These are phyloP conservation scores for Ectropis grisescens DNA, from an alignment of 1,140 invertebrate species.

Conservation along the genomic window DNA sequence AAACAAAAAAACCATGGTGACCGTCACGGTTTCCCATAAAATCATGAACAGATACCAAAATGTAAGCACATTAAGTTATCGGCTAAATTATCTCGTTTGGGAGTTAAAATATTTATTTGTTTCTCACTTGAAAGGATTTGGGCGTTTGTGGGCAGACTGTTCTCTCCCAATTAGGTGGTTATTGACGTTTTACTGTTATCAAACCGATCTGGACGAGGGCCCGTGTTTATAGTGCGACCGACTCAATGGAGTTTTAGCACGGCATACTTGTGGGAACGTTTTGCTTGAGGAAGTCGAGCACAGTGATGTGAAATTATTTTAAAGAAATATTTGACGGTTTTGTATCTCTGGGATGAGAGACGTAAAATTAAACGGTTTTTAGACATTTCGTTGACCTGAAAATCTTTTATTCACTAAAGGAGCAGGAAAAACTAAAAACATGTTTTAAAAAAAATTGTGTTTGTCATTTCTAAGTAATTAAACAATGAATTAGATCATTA, in stretches of 20 bases:
- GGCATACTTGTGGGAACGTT: no score
- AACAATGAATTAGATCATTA: no score
- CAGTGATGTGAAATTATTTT: no score
- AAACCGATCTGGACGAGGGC: conserved; percentile 41
- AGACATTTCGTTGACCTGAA: no score
- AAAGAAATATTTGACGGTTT: no score
- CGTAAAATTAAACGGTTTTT: no score
- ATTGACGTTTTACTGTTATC: conserved; percentile 69
- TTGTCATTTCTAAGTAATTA: no score
- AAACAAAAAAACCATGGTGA: conserved; percentile 29
- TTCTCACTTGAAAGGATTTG: conserved; percentile 40
- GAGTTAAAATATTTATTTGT: conserved; percentile 68
- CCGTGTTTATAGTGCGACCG: conserved; percentile 37
- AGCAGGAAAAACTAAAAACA: no score
- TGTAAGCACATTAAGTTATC: conserved; percentile 69
- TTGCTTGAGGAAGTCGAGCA: no score
- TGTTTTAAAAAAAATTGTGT: no score
- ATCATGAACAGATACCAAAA: conserved; percentile 66
- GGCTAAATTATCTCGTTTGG: conserved; percentile 57
- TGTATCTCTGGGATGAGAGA: no score
- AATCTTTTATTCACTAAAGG: no score
- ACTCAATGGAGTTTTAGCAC: not conserved
- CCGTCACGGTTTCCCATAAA: conserved; percentile 57
- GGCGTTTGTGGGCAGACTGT: conserved; percentile 52
- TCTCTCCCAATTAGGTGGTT: conserved; percentile 68